Evolutionary conservation across 2,888 invertebrate genomes (phyloP), one percentile per base, ranked within the genome.

Genomic region (Monoplex corrugatus): DNA sequence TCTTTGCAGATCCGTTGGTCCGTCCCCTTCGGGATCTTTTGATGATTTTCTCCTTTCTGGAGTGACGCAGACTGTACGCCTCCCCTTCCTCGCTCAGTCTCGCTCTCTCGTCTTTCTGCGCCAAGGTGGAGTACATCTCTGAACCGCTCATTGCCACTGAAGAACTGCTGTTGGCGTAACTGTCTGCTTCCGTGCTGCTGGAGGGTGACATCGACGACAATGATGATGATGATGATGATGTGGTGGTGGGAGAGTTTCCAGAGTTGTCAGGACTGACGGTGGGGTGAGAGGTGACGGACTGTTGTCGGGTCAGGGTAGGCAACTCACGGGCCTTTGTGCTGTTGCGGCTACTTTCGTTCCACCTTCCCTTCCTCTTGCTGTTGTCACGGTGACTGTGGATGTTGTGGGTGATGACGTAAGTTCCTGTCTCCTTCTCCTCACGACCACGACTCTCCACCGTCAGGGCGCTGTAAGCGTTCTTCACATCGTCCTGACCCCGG

Each of bases 31-130:
- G 40, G 43, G 86, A 10, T 32, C 68, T 57, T 38, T 68, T 68
- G 86, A 68, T 86, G 86, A 72, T 57, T 57, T 43, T 86, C 28
- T 68, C 86, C 38, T 86, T 68, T 57, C 43, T 57, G n/a, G 32
- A 3, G 2, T 19, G 32, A 43, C 32, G 32, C 68, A 86, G 68
- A 8, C 68, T 86, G 86, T 86, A 86, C 19, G 23, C 40, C 32
- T 50, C 86, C 43, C 23, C 2, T 16, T 86, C 86, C 32, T 86
- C 86, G 86, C 40, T 35, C 43, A 68, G 1, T 0, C 40, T 38
- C 0, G 86, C 86, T 44, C 86, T 35, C 68, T 86, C 68, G 16
- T 86, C 86, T 1, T 68, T 50, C 44, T 28, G 28, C n/a, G n/a
- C 68, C 68, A 68, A 2, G 19, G 35, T 86, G 43, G 86, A 86